Evolutionary conservation across 2,888 invertebrate species (phyloP), one percentile per base, ranked within the genome.

Genomic region (Acronicta alni): DNA sequence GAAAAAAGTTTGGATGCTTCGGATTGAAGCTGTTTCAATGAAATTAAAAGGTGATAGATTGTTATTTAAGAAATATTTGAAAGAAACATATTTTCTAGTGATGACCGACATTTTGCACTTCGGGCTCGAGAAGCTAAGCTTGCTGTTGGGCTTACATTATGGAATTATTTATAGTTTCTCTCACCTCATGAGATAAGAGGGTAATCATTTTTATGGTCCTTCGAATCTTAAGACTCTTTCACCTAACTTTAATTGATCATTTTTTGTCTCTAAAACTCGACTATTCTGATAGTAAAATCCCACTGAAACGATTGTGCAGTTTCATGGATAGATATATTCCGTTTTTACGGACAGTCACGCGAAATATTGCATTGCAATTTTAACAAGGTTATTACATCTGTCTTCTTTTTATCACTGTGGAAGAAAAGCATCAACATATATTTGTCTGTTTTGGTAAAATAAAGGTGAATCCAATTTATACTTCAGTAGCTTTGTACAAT

Each of bases 11-110:
- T 73, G 75, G 74, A 68, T 78, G 73, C 72, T 47, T 73, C 59
- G 67, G 70, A 82, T 81, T 74, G 78, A 69, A 79, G 73, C 69
- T 68, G 76, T 76, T 82, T 80, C 67, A 75, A 77, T 84, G 73
- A 82, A 85, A 86, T 85, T 80, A 78, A 80, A 80, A 83, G 79
- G 79, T 84, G 79, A 80, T 80, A 82, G 61, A 75, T 76, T 58
- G 52, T 23, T 59, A 51, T 65, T 70, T 44, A 23, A 44, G 57
- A 47, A 51, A 32, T 26, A 20, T 46, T 45, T 45, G 15, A 35
- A 52, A 52, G 3, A 48, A 49, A 41, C 0, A 3, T 18, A 38
- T 38, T 35, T 49, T 26, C 15, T 64, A 20, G 17, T 15, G 17
- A 15, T 45, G 37, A 32, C 46, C 35, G 26, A 32, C n/a, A 56